Percentiles rank a stretch among this genome's conserved stretches.
Conservation (phyloP, 2,888 invertebrate species). For the Cecidostiba fungosa region DNA sequence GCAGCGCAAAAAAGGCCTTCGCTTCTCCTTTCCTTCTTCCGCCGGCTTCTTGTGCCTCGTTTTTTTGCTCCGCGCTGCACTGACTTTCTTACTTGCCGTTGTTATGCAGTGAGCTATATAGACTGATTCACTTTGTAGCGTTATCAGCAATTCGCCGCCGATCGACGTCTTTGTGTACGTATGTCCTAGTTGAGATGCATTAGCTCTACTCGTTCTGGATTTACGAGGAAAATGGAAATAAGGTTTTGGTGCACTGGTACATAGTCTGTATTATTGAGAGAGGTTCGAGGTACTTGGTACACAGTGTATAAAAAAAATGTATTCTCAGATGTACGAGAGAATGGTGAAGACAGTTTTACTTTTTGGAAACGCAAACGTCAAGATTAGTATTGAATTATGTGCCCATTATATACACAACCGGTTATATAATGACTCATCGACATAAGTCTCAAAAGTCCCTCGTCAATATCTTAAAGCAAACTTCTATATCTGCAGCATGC, state of each 20-base stretch:
- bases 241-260: background rate
- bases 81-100: background rate
- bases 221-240: background rate
- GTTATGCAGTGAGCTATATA: background rate
- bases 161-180: background rate
- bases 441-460: background rate
- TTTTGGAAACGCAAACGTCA: too few species aligned
- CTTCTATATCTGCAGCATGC: background rate
- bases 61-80: background rate
- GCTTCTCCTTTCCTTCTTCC: background rate
- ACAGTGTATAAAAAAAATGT: too few species aligned
- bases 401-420: too few species aligned
- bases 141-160: constrained; percentile 2
- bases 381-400: too few species aligned
- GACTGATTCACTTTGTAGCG: constrained; percentile 6
- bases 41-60: background rate
- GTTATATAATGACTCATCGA: too few species aligned
- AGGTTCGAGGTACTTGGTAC: too few species aligned
- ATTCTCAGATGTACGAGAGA: too few species aligned
- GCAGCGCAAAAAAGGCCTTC: constrained; percentile 45
- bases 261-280: background rate
- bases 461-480: background rate
- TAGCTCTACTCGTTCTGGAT: background rate
- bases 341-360: too few species aligned
- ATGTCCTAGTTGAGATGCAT: constrained; percentile 34